A percentile compares a stretch with the other conserved stretches of the same genome.
Evolutionary conservation across 2,888 invertebrate genomes (phyloP).

Genomic region (Zeuzera pyrina): DNA sequence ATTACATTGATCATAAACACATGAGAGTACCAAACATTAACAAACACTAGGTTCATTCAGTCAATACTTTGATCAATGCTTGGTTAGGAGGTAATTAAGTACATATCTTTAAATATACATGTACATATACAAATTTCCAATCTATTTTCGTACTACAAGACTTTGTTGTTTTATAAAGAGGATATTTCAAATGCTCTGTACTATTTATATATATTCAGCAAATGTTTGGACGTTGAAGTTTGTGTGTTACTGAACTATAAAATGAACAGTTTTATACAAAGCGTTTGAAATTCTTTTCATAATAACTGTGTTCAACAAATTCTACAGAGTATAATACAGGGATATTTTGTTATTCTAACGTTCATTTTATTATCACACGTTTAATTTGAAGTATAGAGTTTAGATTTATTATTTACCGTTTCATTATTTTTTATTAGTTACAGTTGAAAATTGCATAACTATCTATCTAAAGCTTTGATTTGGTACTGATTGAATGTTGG

Average conservation of each 20-base stretch:
- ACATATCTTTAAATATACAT: not conserved
- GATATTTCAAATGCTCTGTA: conserved; percentile 35
- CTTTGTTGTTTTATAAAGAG: conserved; percentile 38
- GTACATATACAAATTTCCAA: conserved; percentile 43
- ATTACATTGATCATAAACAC: too few species aligned
- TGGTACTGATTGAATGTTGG: conserved; percentile 61
- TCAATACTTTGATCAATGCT: not conserved
- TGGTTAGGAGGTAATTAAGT: too few species aligned
- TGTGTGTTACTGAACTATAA: not conserved
- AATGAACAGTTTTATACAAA: conserved; percentile 13
- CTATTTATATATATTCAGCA: not conserved
- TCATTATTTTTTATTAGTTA: not conserved
- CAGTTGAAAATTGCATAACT: not conserved
- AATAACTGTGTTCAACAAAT: conserved; percentile 62
- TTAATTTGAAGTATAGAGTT: too few species aligned
- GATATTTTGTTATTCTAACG: conserved; percentile 64
- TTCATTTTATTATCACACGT: conserved; percentile 16
- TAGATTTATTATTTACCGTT: too few species aligned
- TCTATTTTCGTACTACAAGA: conserved; percentile 63
- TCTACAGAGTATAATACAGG: conserved; percentile 70
- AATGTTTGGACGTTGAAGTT: not conserved
- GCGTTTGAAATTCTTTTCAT: conserved; percentile 43
- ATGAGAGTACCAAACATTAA: too few species aligned
- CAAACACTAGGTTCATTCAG: not conserved
- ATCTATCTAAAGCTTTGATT: conserved; percentile 64